Conservation (phyloP, 2,113 vertebrate genomes). For the Columbina picui region DNA sequence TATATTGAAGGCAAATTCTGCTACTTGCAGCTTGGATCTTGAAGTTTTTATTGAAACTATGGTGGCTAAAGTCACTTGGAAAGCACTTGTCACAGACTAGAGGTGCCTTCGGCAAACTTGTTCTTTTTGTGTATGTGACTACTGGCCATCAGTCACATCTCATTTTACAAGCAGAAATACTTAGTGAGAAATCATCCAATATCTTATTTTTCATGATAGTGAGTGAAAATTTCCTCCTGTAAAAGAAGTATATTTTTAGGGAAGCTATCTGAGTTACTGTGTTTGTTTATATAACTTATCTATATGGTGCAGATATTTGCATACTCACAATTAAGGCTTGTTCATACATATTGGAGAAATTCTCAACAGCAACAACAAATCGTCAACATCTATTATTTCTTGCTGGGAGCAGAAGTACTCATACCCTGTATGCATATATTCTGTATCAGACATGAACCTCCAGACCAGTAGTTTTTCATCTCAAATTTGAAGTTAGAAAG, state of each 20-base stretch:
- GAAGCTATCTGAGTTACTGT: background rate
- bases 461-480: background rate
- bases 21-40: background rate
- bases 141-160: background rate
- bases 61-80: background rate
- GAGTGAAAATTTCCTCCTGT: background rate
- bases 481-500: background rate
- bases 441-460: background rate
- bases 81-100: background rate
- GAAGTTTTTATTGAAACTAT: background rate
- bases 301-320: background rate
- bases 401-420: background rate
- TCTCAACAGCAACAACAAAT: background rate
- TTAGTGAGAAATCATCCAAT: background rate
- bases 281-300: background rate
- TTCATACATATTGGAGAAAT: background rate
- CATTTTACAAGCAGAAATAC: background rate
- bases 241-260: background rate
- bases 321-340: background rate
- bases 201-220: background rate
- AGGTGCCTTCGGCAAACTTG: background rate
- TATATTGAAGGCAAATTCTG: background rate
- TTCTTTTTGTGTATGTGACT: background rate
- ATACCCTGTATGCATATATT: background rate
- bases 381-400: background rate